Evolutionary conservation across 1,140 invertebrate genomes (phyloP).

Genomic region (Scaptomyza graminum): DNA sequence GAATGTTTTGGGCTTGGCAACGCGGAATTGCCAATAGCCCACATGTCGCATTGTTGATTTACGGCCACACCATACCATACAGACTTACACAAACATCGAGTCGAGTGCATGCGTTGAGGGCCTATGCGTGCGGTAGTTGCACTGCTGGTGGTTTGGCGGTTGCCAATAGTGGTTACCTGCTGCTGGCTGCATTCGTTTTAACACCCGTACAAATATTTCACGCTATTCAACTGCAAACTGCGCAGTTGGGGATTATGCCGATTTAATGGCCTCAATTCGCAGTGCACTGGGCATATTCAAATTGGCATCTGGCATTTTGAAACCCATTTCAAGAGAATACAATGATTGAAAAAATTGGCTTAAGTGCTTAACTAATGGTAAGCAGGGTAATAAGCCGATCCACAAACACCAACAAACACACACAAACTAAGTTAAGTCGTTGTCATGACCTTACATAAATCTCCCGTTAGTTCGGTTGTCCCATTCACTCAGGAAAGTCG

Average conservation of each 20-base stretch:
- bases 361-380: conserved; percentile 61
- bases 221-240: conserved; percentile 4
- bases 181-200: conserved; percentile 8
- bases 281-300: conserved; percentile 20
- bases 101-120: background rate
- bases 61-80: conserved; percentile 8
- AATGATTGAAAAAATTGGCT: conserved; percentile 70
- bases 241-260: conserved; percentile 20
- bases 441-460: conserved; percentile 29
- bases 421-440: conserved; percentile 2
- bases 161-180: conserved; percentile 12
- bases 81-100: background rate
- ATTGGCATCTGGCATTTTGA: conserved; percentile 20
- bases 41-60: conserved; percentile 52
- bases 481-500: conserved; percentile 1
- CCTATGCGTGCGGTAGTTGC: conserved; percentile 13
- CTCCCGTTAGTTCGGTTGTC: conserved; percentile 14
- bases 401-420: conserved; percentile 28
- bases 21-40: conserved; percentile 26
- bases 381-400: conserved; percentile 62
- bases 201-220: conserved; percentile 38
- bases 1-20: conserved; percentile 36
- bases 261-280: conserved; percentile 27
- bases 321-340: conserved; percentile 15
- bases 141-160: conserved; percentile 9